Base-by-base conservation (phyloP, 2,888 invertebrate species). In the Drosophila austrosaltans region DNA sequence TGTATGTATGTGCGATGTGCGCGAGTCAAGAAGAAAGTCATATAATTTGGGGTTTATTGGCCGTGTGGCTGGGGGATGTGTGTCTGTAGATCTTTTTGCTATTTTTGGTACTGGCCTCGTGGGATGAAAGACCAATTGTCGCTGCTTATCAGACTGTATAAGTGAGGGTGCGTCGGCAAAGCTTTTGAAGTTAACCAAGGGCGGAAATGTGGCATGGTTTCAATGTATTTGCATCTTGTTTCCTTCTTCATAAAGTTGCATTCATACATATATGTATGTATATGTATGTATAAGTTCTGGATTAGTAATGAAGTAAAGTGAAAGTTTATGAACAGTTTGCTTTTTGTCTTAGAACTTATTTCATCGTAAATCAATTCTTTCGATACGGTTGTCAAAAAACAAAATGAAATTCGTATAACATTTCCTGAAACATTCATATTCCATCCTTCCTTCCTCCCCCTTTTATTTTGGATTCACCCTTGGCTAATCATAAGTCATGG, bases 11-110 rank as follows among this genome's bases (percentile, higher is more conserved):
- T 36, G 10, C 36, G 36, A 36, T 36, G 36, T 36, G 36, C 42
- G 65, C 56, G 53, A 63, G 66, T 67, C 66, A 69, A 70, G 76
- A 66, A 73, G 68, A 56, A 69, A 67, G 36, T 36, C 81, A 77
- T 79, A 74, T 86, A 69, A 81, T 81, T 68, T 79, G 86, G 83
- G 79, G 81, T 82, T 82, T 82, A 86, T 86, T 82, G 78, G 73
- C 67, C 62, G 63, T 67, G 44, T 48, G 44, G 44, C 20, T 16
- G 44, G 20, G 7, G 20, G 53, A 54, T 57, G 57, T 67, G 53
- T 67, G 53, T 59, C 36, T 40, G 64, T 48, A 6, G 58, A 53
- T 54, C 64, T 59, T 60, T 60, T 28, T 57, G 59, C 68, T 86
- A 86, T 82, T 83, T 86, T 70, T 61, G 78, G 73, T 3, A 30